Evolutionary conservation across 2,888 invertebrate genomes (phyloP).

Genomic region (Heliconius erato): DNA sequence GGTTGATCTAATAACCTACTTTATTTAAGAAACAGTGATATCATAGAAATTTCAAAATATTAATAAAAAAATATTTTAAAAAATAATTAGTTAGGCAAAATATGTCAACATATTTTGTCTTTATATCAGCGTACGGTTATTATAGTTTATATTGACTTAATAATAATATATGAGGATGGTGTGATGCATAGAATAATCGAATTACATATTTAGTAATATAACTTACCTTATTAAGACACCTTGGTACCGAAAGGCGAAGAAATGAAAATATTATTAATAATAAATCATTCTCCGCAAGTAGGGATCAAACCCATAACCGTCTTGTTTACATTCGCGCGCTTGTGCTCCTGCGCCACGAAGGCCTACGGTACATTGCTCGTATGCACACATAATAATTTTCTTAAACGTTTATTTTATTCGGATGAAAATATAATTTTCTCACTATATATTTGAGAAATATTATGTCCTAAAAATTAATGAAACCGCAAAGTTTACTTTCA

Average conservation of each 20-base stretch:
- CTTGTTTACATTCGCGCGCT: too few relatives aligned
- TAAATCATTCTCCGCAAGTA: too few relatives aligned
- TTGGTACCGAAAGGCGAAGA: too few relatives aligned
- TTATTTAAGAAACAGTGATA: neutral
- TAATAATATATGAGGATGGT: too few relatives aligned
- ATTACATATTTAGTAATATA: too few relatives aligned
- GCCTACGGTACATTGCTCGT: neutral
- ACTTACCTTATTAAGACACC: too few relatives aligned
- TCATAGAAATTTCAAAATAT: neutral
- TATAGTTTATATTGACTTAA: too few relatives aligned
- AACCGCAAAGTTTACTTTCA: slow-evolving; percentile 22
- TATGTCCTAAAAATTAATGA: slow-evolving; percentile 11
- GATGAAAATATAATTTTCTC: neutral
- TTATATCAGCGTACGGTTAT: neutral
- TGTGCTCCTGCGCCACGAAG: too few relatives aligned
- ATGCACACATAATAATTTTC: neutral
- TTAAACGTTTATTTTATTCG: too few relatives aligned
- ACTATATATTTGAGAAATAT: slow-evolving; percentile 5
- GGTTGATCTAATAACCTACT: neutral
- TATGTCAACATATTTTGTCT: neutral
- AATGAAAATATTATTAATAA: too few relatives aligned
- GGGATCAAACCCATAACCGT: too few relatives aligned
- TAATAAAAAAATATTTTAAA: neutral
- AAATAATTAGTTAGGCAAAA: neutral
- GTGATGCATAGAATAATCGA: too few relatives aligned